Base-by-base conservation (phyloP, 2,888 invertebrate species). In the Eurois occulta region DNA sequence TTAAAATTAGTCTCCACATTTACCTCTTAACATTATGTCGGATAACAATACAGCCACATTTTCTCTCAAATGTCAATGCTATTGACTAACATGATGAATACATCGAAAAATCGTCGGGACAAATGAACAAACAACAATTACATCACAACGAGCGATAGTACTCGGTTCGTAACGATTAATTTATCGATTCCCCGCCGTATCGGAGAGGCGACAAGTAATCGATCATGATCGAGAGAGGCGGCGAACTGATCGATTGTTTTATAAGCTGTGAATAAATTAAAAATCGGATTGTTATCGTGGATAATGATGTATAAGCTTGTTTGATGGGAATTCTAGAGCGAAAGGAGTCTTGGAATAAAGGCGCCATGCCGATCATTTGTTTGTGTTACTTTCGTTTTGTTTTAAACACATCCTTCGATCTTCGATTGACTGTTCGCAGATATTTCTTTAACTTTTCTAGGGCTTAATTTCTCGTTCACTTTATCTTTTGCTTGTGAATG, bases 181-280 rank as follows among this genome's bases (percentile, higher is more conserved):
- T 87, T 95, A 95, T 93, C 92, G 92, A 92, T 92, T 89, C 90
- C 89, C 83, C 90, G 93, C 94, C 91, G 91, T 92, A 93, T 92
- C 91, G 91, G 88, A 91, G 89, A 91, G 90, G 93, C 88, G 93
- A 92, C 94, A 92, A 92, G 90, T 91, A 91, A 96, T 96, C 95
- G 92, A 95, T 96, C 96, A 96, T 91, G 86, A 87, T 86, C 90
- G 87, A 87, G 87, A 80, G 91, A 95, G 95, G 95, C 95, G 95
- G 94, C 94, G 93, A 89, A 81, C 91, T 94, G 95, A 95, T 95
- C 92, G 95, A 95, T 95, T 93, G 90, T 91, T 92, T 93, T 93
- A 92, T 91, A 91, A 91, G 86, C 89, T 86, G 93, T 91, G 94
- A 93, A 95, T 95, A 94, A 93, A 95, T 95, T 95, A 95, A 94